phyloP scores from a whole-genome alignment of 2,113 vertebrate species.

The Aspiorhynchus laticeps region DNA sequence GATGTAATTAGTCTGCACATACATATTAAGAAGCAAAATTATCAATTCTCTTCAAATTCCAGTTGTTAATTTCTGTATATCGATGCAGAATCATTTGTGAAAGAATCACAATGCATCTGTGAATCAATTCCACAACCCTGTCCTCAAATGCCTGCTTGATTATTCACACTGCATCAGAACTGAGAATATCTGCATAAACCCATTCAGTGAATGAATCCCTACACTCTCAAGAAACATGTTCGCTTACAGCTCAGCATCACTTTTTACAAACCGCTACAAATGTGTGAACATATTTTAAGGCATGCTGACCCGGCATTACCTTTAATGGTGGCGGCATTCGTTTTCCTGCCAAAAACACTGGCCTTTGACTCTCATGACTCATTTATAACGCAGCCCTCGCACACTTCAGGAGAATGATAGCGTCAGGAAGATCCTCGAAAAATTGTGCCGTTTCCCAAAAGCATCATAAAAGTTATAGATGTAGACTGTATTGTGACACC shows the following conservation, averaged over 20 bases:
- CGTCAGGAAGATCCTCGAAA: not conserved
- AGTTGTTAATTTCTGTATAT: not conserved
- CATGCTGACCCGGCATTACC: constrained; percentile 19
- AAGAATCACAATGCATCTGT: constrained; percentile 1
- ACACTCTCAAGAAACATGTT: not conserved
- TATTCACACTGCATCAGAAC: not conserved
- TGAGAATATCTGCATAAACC: not conserved
- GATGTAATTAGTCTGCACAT: not conserved
- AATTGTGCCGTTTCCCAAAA: not conserved
- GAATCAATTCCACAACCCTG: no score
- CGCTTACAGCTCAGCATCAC: not conserved
- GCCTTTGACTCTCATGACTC: constrained; percentile 22
- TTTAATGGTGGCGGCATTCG: constrained; percentile 1
- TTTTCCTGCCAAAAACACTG: constrained; percentile 35
- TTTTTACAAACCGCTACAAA: not conserved
- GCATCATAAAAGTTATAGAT: constrained; percentile 31
- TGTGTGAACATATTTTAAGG: constrained; percentile 30
- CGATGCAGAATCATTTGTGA: not conserved
- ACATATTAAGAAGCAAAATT: not conserved
- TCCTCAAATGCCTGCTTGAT: not conserved
- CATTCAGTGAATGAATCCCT: not conserved
- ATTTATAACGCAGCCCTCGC: not conserved
- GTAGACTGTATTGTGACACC: not conserved
- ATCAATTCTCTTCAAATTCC: not conserved
- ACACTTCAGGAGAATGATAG: not conserved